Percentiles rank a stretch among this genome's conserved stretches.
These are phyloP conservation scores for Agrochola litura DNA, from an alignment of 2,888 invertebrate species.

Conservation along the genomic window DNA sequence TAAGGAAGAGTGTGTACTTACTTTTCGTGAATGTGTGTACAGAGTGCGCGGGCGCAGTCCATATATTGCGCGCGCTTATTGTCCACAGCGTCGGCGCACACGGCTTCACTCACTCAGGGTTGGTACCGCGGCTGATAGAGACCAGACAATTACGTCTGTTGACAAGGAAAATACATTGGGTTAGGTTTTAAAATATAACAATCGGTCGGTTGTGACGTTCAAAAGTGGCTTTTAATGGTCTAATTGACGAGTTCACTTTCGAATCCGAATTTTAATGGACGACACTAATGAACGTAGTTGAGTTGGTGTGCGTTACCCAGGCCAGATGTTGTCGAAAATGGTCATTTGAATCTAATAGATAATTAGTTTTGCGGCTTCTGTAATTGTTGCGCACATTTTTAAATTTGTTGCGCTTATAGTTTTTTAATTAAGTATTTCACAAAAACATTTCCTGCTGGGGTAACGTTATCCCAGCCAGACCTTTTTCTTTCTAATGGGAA, in stretches of 20 bases:
- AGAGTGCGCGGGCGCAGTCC: slow-evolving; percentile 79
- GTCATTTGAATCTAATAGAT: too few relatives aligned
- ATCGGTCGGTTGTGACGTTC: not conserved
- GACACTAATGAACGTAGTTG: not conserved
- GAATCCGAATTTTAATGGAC: not conserved
- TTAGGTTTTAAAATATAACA: not conserved
- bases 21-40: slow-evolving; percentile 81
- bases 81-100: slow-evolving; percentile 63
- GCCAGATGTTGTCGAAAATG: too few relatives aligned
- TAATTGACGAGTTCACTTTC: not conserved
- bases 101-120: slow-evolving; percentile 77
- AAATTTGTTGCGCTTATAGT: too few relatives aligned
- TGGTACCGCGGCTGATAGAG: slow-evolving; percentile 69
- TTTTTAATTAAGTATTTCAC: too few relatives aligned
- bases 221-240: not conserved
- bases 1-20: slow-evolving; percentile 66
- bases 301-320: too few relatives aligned
- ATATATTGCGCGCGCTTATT: slow-evolving; percentile 77
- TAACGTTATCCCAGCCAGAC: too few relatives aligned
- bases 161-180: slow-evolving; percentile 65
- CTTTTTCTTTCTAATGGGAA: too few relatives aligned
- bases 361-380: too few relatives aligned
- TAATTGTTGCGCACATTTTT: too few relatives aligned
- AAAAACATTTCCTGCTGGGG: too few relatives aligned
- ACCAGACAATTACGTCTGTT: slow-evolving; percentile 80